These are phyloP conservation scores for Ellobium chinense DNA, from an alignment of 2,888 invertebrate genomes.

Conservation along the genomic window DNA sequence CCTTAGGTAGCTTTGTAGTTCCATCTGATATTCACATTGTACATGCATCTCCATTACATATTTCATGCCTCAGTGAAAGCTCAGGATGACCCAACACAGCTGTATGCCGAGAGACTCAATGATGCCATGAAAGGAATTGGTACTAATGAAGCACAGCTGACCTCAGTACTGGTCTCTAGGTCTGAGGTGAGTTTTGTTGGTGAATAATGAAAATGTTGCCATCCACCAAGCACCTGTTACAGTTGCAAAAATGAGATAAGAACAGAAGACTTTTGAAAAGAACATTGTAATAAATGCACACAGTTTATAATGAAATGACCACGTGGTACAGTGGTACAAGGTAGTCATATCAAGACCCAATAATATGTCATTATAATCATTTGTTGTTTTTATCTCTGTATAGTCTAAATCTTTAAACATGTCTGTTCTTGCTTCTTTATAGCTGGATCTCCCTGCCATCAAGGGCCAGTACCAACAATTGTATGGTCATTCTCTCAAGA, in stretches of 20 bases:
- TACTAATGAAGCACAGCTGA: constrained; percentile 73
- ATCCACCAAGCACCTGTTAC: too few species aligned
- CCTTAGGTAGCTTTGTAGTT: too few species aligned
- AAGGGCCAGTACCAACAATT: constrained; percentile 75
- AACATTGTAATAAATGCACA: too few species aligned
- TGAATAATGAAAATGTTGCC: too few species aligned
- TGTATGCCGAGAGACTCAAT: constrained; percentile 74
- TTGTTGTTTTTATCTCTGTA: neutral
- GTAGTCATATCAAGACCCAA: too few species aligned
- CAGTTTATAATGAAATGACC: too few species aligned
- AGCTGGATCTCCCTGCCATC: constrained; percentile 79
- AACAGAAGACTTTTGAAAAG: too few species aligned
- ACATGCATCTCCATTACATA: too few species aligned
- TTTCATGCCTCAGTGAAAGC: constrained; percentile 4
- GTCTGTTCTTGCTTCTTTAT: constrained; percentile 49
- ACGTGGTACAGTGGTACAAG: too few species aligned
- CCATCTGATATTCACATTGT: too few species aligned
- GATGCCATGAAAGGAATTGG: constrained; percentile 73
- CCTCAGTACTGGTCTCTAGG: constrained; percentile 73
- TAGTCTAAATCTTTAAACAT: neutral
- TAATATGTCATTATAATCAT: too few species aligned
- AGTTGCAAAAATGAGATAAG: too few species aligned
- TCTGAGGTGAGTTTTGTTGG: constrained; percentile 71
- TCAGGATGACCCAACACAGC: constrained; percentile 44
- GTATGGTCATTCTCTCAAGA: constrained; percentile 74